Conservation (phyloP, 2,888 invertebrate genomes). For the Drosophila borborema region DNA sequence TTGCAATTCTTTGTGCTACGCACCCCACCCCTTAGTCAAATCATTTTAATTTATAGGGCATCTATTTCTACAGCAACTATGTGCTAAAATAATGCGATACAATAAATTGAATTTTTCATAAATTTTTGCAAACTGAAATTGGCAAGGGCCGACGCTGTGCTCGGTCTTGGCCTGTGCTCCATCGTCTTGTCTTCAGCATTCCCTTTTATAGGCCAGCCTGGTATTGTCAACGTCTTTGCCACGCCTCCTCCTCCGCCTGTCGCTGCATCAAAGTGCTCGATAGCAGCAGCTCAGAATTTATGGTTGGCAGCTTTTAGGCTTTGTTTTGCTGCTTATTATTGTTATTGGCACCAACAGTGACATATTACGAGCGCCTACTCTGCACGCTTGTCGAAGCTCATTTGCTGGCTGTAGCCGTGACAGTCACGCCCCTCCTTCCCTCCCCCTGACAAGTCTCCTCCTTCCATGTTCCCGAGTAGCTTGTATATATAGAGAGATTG, state of each 20-base stretch:
- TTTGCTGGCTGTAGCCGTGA: slow-evolving; percentile 53
- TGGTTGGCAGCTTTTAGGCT: slow-evolving; percentile 79
- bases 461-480: neutral
- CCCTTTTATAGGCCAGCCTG: slow-evolving; percentile 45
- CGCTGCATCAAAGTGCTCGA: slow-evolving; percentile 41
- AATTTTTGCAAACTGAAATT: slow-evolving; percentile 74
- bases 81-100: slow-evolving; percentile 70
- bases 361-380: slow-evolving; percentile 69
- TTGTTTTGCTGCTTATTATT: slow-evolving; percentile 81
- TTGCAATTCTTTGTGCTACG: too few species aligned
- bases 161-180: neutral
- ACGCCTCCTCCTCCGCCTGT: neutral
- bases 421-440: neutral
- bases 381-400: slow-evolving; percentile 66
- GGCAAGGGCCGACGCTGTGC: slow-evolving; percentile 54
- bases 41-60: slow-evolving; percentile 8
- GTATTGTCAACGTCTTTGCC: slow-evolving; percentile 74
- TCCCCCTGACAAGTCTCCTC: neutral
- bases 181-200: neutral
- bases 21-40: neutral
- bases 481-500: slow-evolving; percentile 48
- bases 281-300: slow-evolving; percentile 69
- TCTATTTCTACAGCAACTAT: slow-evolving; percentile 53
- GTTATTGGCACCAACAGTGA: slow-evolving; percentile 82
- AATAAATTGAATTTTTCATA: slow-evolving; percentile 81